Percentiles rank a stretch among this genome's conserved stretches.
These are phyloP conservation scores for Ypsolopha scabrella DNA, from an alignment of 2,888 invertebrate species.

Conservation along the genomic window DNA sequence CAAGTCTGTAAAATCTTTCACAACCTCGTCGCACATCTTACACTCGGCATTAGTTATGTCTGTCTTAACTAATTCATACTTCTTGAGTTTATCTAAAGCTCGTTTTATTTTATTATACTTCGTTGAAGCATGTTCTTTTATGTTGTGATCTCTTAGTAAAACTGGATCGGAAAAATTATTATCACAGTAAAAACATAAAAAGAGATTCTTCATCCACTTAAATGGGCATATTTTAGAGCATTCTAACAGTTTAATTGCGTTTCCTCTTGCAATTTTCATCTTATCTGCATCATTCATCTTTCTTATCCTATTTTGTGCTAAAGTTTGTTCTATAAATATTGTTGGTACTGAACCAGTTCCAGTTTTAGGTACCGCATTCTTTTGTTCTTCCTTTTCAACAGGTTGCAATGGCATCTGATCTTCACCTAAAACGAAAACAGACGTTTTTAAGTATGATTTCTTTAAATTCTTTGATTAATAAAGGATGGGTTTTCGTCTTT, in stretches of 20 bases:
- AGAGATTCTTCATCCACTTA: slow-evolving; percentile 50
- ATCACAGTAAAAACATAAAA: slow-evolving; percentile 49
- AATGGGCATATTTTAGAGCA: slow-evolving; percentile 48
- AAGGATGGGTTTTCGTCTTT: no score
- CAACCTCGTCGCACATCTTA: slow-evolving; percentile 32
- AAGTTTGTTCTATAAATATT: slow-evolving; percentile 8
- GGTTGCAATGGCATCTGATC: slow-evolving; percentile 8
- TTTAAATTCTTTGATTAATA: not conserved
- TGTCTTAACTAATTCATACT: slow-evolving; percentile 46
- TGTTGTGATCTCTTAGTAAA: slow-evolving; percentile 28
- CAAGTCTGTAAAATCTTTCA: slow-evolving; percentile 26
- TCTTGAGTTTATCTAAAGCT: slow-evolving; percentile 36
- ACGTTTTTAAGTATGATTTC: not conserved
- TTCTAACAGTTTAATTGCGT: slow-evolving; percentile 37
- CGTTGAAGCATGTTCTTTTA: slow-evolving; percentile 11
- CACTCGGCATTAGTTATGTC: slow-evolving; percentile 44
- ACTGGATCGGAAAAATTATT: slow-evolving; percentile 37
- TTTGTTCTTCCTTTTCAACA: not conserved
- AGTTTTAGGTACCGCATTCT: not conserved
- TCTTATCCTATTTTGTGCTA: not conserved
- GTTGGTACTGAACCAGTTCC: no score
- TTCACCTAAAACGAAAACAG: slow-evolving; percentile 54
- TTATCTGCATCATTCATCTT: slow-evolving; percentile 21
- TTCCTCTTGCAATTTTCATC: slow-evolving; percentile 32
- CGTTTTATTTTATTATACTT: slow-evolving; percentile 24